Evolutionary conservation across 2,888 invertebrate genomes (phyloP).

Genomic region (Eilema depressum): DNA sequence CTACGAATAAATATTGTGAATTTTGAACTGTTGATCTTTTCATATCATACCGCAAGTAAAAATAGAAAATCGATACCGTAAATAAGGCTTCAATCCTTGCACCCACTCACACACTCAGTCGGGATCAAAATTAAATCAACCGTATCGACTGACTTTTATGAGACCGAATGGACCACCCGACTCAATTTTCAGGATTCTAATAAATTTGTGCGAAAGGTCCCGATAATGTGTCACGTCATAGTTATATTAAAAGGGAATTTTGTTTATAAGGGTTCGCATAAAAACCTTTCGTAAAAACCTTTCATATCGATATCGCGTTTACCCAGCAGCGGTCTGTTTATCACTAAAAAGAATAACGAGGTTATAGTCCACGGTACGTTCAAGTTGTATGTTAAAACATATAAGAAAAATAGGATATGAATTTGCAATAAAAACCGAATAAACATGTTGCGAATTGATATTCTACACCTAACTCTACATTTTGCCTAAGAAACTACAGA

Average conservation of each 20-base stretch:
- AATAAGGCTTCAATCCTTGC: slow-evolving; percentile 40
- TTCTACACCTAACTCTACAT: too few relatives aligned
- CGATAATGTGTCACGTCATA: slow-evolving; percentile 26
- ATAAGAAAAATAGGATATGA: too few relatives aligned
- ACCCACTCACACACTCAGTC: slow-evolving; percentile 26
- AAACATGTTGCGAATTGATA: too few relatives aligned
- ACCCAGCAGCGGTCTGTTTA: not conserved
- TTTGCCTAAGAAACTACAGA: too few relatives aligned
- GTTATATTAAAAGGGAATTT: slow-evolving; percentile 18
- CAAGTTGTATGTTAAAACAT: not conserved
- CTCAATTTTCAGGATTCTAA: slow-evolving; percentile 33
- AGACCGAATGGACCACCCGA: slow-evolving; percentile 29
- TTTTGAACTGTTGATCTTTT: too few relatives aligned
- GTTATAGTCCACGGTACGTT: not conserved
- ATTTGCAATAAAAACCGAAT: too few relatives aligned
- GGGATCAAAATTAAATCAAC: slow-evolving; percentile 34
- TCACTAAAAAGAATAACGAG: not conserved
- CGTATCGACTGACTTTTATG: slow-evolving; percentile 45
- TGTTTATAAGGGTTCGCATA: slow-evolving; percentile 17
- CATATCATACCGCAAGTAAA: not conserved
- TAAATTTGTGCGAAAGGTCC: slow-evolving; percentile 25
- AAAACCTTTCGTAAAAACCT: not conserved
- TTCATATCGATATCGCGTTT: not conserved
- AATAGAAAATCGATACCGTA: slow-evolving; percentile 29
- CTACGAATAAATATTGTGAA: too few relatives aligned